Conservation (phyloP, 35 echinoderm and acorn worm genomes). For the Apostichopus japonicus region DNA sequence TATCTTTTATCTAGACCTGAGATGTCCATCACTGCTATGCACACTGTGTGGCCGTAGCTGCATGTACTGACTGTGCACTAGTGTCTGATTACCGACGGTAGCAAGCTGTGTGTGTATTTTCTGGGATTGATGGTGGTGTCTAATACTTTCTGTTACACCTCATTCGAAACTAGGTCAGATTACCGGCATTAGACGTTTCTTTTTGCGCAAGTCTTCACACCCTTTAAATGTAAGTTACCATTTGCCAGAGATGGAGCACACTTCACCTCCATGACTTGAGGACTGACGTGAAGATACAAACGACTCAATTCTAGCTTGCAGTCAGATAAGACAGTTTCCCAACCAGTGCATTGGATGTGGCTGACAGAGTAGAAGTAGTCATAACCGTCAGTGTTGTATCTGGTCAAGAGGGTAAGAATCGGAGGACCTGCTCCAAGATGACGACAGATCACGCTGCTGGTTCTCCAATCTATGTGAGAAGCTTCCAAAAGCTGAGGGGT, state of each 20-base stretch:
- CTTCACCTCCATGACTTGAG: not conserved
- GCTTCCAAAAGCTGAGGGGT: not conserved
- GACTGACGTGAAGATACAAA: not conserved
- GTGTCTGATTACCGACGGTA: too few species aligned
- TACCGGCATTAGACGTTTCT: too few species aligned
- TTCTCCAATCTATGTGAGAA: not conserved
- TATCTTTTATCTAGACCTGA: too few species aligned
- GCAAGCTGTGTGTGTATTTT: too few species aligned
- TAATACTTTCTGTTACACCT: too few species aligned
- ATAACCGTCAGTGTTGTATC: not conserved
- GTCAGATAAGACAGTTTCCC: not conserved
- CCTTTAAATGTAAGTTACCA: not conserved
- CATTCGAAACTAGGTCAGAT: too few species aligned
- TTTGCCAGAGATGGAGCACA: not conserved
- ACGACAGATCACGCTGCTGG: not conserved
- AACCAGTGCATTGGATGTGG: not conserved
- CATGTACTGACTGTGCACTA: too few species aligned
- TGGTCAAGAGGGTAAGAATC: not conserved
- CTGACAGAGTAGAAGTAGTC: not conserved
- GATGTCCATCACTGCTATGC: too few species aligned
- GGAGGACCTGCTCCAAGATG: slow-evolving; percentile 13
- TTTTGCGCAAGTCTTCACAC: too few species aligned
- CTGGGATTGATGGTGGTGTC: too few species aligned
- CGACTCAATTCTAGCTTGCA: not conserved
- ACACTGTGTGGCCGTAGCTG: too few species aligned